Percentiles rank a stretch among this genome's conserved stretches.
These are phyloP conservation scores for Raja brachyura DNA, from an alignment of 2,113 vertebrate genomes.

Conservation along the genomic window DNA sequence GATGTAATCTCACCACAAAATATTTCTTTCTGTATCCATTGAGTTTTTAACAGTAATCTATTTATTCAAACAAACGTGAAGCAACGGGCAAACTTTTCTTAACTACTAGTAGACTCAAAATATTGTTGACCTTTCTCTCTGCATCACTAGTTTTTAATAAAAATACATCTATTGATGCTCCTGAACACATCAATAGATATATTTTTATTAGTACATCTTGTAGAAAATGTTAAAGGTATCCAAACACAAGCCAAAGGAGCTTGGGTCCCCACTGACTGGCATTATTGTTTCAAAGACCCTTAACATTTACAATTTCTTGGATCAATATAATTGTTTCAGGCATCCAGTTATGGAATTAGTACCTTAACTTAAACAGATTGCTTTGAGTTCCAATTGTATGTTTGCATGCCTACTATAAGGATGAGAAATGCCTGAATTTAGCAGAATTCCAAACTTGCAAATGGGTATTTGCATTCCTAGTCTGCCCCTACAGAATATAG, in stretches of 20 bases:
- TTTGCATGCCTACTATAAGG: no score
- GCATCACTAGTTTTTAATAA: no score
- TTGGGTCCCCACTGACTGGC: not conserved
- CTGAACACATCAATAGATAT: no score
- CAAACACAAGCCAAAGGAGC: not conserved
- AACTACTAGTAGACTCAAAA: not conserved
- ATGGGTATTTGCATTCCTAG: no score
- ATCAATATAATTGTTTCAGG: not conserved
- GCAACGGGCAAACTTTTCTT: not conserved
- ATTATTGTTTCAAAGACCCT: not conserved
- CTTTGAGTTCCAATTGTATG: not conserved
- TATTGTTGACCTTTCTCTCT: not conserved
- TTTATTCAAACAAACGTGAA: slow-evolving; percentile 3
- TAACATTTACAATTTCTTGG: not conserved
- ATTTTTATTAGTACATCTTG: no score
- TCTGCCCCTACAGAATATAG: no score
- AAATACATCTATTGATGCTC: no score
- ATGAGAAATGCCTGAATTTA: no score
- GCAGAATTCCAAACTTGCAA: no score
- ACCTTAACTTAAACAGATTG: not conserved
- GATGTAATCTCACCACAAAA: not conserved
- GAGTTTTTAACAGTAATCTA: not conserved
- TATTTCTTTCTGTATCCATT: not conserved
- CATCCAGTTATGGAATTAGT: not conserved
- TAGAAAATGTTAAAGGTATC: not conserved